phyloP scores from a whole-genome alignment of 1,140 invertebrate species.

The Pectinophora gossypiella region DNA sequence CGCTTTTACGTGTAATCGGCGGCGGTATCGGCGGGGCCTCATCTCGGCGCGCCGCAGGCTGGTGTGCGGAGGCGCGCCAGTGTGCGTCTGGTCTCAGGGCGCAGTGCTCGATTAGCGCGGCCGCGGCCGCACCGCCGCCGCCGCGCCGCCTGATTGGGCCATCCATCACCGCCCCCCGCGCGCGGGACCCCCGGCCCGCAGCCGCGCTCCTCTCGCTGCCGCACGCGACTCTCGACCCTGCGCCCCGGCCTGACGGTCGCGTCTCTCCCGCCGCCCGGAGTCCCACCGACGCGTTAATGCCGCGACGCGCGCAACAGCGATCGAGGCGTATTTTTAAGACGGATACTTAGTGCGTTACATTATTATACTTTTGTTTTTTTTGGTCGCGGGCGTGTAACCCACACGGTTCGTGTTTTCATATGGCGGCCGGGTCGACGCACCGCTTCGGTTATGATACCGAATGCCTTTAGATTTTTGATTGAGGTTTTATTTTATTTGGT shows the following conservation, averaged over 20 bases:
- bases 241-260: not conserved
- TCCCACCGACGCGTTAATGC: conserved; percentile 49
- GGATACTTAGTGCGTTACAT: conserved; percentile 69
- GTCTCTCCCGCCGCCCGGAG: conserved; percentile 16
- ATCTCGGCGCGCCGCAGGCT: conserved; percentile 4
- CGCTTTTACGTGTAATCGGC: conserved; percentile 41
- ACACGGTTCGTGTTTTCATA: conserved; percentile 42
- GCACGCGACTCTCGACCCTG: conserved; percentile 19
- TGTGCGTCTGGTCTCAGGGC: conserved; percentile 45
- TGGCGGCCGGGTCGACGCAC: conserved; percentile 61
- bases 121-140: conserved; percentile 61
- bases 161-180: conserved; percentile 60
- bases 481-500: conserved; percentile 65
- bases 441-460: conserved; percentile 63
- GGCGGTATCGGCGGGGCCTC: conserved; percentile 11
- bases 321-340: conserved; percentile 69
- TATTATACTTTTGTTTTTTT: conserved; percentile 64
- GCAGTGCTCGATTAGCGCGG: conserved; percentile 65
- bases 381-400: conserved; percentile 46
- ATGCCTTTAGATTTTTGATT: conserved; percentile 68
- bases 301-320: conserved; percentile 55
- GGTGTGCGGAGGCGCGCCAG: conserved; percentile 29
- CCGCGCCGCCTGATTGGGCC: conserved; percentile 71
- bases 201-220: conserved; percentile 13
- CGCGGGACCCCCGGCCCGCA: conserved; percentile 7